phyloP scores from a whole-genome alignment of 2,888 invertebrate genomes.

The Cataglyphis livida region DNA sequence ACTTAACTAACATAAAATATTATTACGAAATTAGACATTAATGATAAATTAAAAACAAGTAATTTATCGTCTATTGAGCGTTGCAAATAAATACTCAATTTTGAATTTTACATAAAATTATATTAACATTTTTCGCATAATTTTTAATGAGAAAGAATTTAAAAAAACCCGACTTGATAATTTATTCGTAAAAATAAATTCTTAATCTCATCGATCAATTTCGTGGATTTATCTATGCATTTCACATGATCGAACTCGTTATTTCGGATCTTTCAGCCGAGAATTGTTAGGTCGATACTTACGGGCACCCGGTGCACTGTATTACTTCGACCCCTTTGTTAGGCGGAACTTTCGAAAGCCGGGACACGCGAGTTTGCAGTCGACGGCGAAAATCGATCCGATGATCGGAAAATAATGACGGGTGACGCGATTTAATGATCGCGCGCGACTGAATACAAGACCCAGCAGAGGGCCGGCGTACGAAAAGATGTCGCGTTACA shows the following conservation, averaged over 20 bases:
- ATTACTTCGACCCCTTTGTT: conserved; percentile 43
- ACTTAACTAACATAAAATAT: not conserved
- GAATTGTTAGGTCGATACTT: conserved; percentile 43
- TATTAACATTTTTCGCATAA: not conserved
- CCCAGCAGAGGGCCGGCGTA: conserved; percentile 12
- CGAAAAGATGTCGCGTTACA: conserved; percentile 62
- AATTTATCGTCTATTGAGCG: not conserved
- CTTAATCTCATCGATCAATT: not conserved
- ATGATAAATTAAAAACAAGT: not conserved
- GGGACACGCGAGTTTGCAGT: conserved; percentile 50
- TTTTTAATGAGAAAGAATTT: not conserved
- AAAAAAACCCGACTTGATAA: not conserved
- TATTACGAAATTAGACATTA: not conserved
- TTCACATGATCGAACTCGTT: conserved; percentile 40
- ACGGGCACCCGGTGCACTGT: conserved; percentile 46
- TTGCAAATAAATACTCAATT: not conserved
- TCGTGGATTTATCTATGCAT: conserved; percentile 26
- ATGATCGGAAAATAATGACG: conserved; percentile 71
- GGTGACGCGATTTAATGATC: conserved; percentile 64
- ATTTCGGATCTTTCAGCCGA: conserved; percentile 26
- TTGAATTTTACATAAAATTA: not conserved
- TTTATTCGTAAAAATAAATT: not conserved
- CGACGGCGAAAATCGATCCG: conserved; percentile 65
- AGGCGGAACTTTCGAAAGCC: conserved; percentile 21
- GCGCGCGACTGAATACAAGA: conserved; percentile 52